Evolutionary conservation across 2,797 vertebrate genomes (phyloP), one percentile per base, ranked within the genome.

Genomic region (Anabacerthia variegaticeps): DNA sequence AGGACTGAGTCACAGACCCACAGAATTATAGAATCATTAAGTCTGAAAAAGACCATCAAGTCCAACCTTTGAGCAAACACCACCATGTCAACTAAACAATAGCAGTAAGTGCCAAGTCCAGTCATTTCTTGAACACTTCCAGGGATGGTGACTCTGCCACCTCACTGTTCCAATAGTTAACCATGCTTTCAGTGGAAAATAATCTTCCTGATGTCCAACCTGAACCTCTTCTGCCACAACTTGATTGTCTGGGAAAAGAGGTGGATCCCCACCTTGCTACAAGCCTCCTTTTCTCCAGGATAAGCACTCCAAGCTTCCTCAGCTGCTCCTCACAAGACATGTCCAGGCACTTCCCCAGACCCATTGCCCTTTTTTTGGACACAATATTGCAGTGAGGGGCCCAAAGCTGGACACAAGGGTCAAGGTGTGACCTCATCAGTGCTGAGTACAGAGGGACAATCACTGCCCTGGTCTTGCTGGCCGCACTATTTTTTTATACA

Each of bases 251-350:
- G 21, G n/a, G 28, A 39, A 30, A 71, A 52, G n/a, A 34, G 12
- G 22, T 27, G 0, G 0, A 36, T 2, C 2, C 24, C 18, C 18
- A 48, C 15, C 41, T 48, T 41, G 18, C 8, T 32, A 7, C 21
- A 54, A 48, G 23, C 37, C n/a, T 73, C 20, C 11, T 52, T 37
- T 58, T 39, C 37, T n/a, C 23, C 27, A n/a, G 36, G 7, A 6
- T 32, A 5, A 56, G 43, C 27, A 56, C 6, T 4, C 7, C 24
- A 37, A 58, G 12, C 49, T 55, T 4, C 32, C 32, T 56, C 49
- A 63, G 32, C 28, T 37, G 7, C 17, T 34, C n/a, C n/a, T 28
- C 23, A 52, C 2, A 24, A n/a, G 28, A 51, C 16, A 41, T 15
- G 19, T 66, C 24, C 44, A 59, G 23, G 24, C 6, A 4, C 36